Conservation (phyloP, 2,797 vertebrate species). For the Hippoglossus hippoglossus region DNA sequence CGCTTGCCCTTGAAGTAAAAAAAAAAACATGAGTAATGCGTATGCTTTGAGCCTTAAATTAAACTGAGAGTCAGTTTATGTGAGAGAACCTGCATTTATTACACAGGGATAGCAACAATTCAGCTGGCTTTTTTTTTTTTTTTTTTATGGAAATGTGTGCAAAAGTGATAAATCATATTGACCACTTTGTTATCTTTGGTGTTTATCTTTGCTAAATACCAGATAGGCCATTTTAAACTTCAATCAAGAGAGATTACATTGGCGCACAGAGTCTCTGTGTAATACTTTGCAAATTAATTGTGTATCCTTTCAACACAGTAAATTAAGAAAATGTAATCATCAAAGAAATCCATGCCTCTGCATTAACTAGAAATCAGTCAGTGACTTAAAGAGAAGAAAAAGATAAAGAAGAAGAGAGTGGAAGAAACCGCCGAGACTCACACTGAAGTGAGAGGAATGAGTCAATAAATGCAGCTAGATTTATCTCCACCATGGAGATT, state of each 20-base stretch:
- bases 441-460: conserved; percentile 46
- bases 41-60: not conserved
- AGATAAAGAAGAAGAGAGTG: not conserved
- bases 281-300: conserved; percentile 46
- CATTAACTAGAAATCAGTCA: conserved; percentile 17
- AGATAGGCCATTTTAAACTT: conserved; percentile 57
- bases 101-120: not conserved
- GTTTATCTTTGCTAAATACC: conserved; percentile 52
- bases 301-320: conserved; percentile 17
- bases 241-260: conserved; percentile 44
- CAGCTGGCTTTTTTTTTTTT: conserved; percentile 6
- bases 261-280: conserved; percentile 8
- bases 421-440: conserved; percentile 12
- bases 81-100: conserved; percentile 10
- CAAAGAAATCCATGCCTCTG: conserved; percentile 12
- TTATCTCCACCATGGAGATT: not conserved
- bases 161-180: conserved; percentile 25
- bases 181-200: conserved; percentile 28
- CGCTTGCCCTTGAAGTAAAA: not conserved
- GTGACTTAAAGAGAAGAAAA: not conserved
- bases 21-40: not conserved
- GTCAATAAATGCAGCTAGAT: conserved; percentile 41
- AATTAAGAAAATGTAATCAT: conserved; percentile 20
- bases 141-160: conserved; percentile 25
- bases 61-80: conserved; percentile 14